A percentile compares a stretch with the other conserved stretches of the same genome.
Evolutionary conservation across 1,140 invertebrate genomes (phyloP).

Genomic region (Pseudachorutes palmiensis): DNA sequence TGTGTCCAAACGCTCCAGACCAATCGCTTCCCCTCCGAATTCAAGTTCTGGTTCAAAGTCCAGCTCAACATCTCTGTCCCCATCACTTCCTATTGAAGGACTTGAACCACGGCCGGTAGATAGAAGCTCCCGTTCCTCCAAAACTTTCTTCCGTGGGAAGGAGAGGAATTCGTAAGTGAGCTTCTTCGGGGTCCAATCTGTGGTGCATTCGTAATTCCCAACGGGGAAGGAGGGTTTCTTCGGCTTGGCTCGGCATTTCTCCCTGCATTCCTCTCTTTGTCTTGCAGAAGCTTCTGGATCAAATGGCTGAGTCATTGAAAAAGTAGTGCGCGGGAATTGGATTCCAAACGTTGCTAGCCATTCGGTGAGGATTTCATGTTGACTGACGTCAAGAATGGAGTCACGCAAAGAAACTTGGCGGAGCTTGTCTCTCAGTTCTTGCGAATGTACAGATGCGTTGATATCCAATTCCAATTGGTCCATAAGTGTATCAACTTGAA

Average conservation of each 20-base stretch:
- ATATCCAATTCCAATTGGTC: not conserved
- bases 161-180: not conserved
- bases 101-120: not conserved
- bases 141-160: not conserved
- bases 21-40: not conserved
- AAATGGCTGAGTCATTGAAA: not conserved
- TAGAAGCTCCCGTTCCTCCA: not conserved
- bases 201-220: not conserved
- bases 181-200: not conserved
- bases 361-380: not conserved
- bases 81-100: not conserved
- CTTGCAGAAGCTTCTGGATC: not conserved
- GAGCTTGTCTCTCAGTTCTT: conserved; percentile 1
- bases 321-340: not conserved
- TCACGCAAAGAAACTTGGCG: not conserved
- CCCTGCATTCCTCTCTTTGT: not conserved
- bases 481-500: not conserved
- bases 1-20: not conserved
- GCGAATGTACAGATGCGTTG: not conserved
- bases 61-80: not conserved
- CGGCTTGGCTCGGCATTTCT: not conserved
- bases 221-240: not conserved
- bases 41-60: not conserved
- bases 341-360: not conserved
- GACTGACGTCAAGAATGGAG: not conserved